phyloP scores from a whole-genome alignment of 1,140 invertebrate genomes.

The Bombus breviceps region DNA sequence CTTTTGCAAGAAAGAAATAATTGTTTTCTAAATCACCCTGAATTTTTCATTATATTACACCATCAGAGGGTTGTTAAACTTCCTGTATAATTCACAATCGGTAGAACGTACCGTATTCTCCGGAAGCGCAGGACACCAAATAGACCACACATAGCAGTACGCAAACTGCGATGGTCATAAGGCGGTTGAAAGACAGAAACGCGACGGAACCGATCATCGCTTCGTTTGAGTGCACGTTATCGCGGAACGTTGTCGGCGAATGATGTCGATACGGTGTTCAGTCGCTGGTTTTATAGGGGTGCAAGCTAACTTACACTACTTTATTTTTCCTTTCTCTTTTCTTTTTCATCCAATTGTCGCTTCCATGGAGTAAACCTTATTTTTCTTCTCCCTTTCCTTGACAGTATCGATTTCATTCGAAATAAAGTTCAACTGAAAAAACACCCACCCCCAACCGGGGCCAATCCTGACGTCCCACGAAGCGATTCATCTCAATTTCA shows the following conservation, averaged over 20 bases:
- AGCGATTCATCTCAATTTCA: conserved; percentile 80
- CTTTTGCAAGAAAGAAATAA: too few species aligned
- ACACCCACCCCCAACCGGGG: conserved; percentile 27
- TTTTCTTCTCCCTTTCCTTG: conserved; percentile 47
- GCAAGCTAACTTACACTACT: conserved; percentile 2
- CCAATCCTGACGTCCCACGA: conserved; percentile 38
- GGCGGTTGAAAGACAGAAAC: background rate
- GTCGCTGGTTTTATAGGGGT: conserved; percentile 70
- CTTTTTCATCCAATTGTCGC: background rate
- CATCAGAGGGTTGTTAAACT: background rate
- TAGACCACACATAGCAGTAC: conserved; percentile 54
- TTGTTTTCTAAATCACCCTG: too few species aligned
- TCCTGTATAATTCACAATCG: background rate
- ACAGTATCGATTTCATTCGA: conserved; percentile 13
- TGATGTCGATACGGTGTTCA: conserved; percentile 53
- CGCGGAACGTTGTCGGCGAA: conserved; percentile 45
- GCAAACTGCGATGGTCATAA: background rate
- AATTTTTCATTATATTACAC: background rate
- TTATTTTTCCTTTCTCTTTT: background rate
- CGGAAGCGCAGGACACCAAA: conserved; percentile 56
- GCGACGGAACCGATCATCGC: conserved; percentile 39
- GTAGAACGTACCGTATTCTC: conserved; percentile 72
- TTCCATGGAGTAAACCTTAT: background rate
- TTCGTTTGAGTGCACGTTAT: conserved; percentile 38
- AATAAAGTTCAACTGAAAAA: conserved; percentile 22